Evolutionary conservation across 2,113 vertebrate genomes (phyloP).

Genomic region (Ptychochromis oligacanthus): DNA sequence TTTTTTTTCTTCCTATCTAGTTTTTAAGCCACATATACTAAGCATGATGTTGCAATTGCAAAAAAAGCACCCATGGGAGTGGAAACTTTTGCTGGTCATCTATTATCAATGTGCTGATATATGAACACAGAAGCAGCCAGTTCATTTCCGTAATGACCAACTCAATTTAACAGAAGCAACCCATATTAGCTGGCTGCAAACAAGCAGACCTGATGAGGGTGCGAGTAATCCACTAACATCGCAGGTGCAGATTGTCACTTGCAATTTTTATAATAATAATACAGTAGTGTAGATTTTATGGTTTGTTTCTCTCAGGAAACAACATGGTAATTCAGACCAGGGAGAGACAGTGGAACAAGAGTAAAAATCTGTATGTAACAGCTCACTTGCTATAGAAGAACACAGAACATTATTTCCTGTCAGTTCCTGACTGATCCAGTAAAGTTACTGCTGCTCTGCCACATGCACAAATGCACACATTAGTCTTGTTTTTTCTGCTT

Average conservation of each 20-base stretch:
- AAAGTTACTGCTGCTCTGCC: not conserved
- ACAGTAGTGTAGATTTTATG: not conserved
- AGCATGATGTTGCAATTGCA: not conserved
- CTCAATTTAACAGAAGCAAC: not conserved
- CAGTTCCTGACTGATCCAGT: not conserved
- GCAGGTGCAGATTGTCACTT: not conserved
- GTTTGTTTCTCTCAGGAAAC: not conserved
- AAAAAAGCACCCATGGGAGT: not conserved
- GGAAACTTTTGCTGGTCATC: not conserved
- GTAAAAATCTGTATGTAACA: not conserved
- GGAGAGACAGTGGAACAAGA: not conserved
- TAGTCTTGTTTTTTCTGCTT: not conserved
- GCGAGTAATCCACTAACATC: not conserved
- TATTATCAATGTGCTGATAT: not conserved
- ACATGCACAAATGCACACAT: accelerated
- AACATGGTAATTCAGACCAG: too few species aligned
- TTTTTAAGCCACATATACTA: not conserved
- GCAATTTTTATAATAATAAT: not conserved
- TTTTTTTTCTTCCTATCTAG: not conserved
- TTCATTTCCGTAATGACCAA: too few species aligned
- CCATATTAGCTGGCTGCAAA: not conserved
- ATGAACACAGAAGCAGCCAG: not conserved
- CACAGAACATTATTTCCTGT: not conserved
- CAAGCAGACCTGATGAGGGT: not conserved
- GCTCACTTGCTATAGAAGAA: not conserved